Evolutionary conservation across 2,113 vertebrate species (phyloP).

Genomic region (Pachycephala philippinensis): DNA sequence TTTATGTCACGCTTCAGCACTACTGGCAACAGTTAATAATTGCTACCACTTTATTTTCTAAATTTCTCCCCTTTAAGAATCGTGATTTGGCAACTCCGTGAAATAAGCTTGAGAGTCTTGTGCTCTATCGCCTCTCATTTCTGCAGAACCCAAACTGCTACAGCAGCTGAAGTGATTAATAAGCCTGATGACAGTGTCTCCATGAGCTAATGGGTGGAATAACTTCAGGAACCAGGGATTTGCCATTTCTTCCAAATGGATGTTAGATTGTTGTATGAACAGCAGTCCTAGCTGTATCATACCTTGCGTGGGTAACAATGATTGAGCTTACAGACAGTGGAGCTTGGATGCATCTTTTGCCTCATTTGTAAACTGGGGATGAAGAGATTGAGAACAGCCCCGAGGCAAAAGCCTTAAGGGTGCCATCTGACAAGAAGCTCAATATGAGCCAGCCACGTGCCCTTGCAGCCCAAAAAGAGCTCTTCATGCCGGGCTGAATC

Average conservation of each 20-base stretch:
- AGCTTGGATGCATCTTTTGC: not conserved
- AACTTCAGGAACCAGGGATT: not conserved
- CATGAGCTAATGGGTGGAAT: not conserved
- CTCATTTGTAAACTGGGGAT: not conserved
- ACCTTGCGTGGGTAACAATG: not conserved
- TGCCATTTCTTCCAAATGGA: not conserved
- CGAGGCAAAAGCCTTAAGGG: fast-evolving
- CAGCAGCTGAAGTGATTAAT: not conserved
- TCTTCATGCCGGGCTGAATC: too few relatives aligned
- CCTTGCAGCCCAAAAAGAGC: not conserved
- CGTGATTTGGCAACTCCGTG: not conserved
- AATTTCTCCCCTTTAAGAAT: not conserved
- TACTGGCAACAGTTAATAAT: not conserved
- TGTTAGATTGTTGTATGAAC: not conserved
- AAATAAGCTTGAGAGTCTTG: not conserved
- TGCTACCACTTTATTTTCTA: not conserved
- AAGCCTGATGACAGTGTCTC: not conserved
- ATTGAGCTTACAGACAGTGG: not conserved
- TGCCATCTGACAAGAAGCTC: not conserved
- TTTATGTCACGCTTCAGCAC: not conserved
- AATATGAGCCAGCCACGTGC: fast-evolving
- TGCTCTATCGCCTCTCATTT: not conserved
- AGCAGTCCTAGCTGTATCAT: not conserved
- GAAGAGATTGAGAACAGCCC: not conserved
- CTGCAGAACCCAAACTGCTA: not conserved